Base-by-base conservation (phyloP, 1,140 invertebrate genomes). In the Pseudoatta argentina region DNA sequence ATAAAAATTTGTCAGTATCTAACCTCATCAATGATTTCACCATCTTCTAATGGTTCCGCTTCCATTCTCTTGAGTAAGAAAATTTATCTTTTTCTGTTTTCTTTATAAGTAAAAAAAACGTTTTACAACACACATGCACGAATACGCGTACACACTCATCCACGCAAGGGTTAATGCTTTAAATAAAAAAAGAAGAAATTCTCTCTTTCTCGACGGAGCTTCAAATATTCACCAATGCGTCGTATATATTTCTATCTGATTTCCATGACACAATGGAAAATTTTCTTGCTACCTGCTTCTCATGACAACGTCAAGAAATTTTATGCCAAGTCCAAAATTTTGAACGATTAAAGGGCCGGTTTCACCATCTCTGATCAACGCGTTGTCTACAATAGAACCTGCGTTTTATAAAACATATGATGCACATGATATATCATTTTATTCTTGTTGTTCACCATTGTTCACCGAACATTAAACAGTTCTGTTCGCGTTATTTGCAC, bases 21-120 rank as follows among this genome's bases (percentile, higher is more conserved):
- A 59, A 94, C 94, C 93, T 94, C 94, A 63, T 95, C 94, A 34
- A 94, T 88, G 63, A 95, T 89, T 87, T 95, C 94, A 21, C 94
- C 94, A 69, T 95, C 94, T 75, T 95, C 94, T 59, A 95, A 82
- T n/a, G 93, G 89, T 77, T 94, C 94, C 6, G 94, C 89, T 79
- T 95, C 94, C 94, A 94, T 95, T 82, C 44, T 90, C 51, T 57
- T 30, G 12, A 44, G 18, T 39, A 24, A 0, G 21, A 21, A 44
- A 55, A 78, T 59, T 48, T 30, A 12, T 57, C 39, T 27, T 44
- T 27, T 14, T 44, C 2, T n/a, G 1, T 30, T 81, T 71, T 14
- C 21, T 77, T 48, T 61, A 16, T n/a, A 63, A 67, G 53, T 27
- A 67, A 14, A 44, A 71, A 39, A 10, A 1, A 44, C 39, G 21